Evolutionary conservation across 2,113 vertebrate species (phyloP).

Genomic region (Quiscalus mexicanus): DNA sequence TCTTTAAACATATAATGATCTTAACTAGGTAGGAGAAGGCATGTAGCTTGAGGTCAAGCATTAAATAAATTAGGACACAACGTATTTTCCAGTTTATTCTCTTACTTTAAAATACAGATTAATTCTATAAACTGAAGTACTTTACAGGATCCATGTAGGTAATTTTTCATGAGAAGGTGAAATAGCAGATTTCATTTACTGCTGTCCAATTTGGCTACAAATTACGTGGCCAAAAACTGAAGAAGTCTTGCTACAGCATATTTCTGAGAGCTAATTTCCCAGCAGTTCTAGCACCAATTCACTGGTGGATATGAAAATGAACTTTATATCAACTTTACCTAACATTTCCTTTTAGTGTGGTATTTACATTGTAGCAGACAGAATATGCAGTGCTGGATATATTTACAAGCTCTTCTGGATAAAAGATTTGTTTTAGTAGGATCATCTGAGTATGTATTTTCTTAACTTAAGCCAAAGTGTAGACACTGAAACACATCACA

Average conservation of each 20-base stretch:
- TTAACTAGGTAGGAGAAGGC: background rate
- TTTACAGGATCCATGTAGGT: background rate
- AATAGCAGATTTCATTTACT: background rate
- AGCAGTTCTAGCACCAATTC: background rate
- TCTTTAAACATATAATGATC: background rate
- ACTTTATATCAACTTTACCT: background rate
- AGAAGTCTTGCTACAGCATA: background rate
- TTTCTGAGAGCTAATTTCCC: background rate
- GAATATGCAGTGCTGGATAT: background rate
- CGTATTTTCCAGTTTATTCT: background rate
- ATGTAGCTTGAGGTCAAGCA: background rate
- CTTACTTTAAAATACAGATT: background rate
- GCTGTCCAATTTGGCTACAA: background rate
- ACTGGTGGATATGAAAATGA: background rate
- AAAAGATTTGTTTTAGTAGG: conserved; percentile 16
- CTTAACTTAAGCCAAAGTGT: background rate
- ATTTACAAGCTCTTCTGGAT: background rate
- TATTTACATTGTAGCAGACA: conserved; percentile 3
- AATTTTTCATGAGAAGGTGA: background rate
- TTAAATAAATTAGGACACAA: background rate
- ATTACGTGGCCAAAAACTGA: background rate
- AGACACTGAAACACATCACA: background rate
- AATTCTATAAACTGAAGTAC: background rate
- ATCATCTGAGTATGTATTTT: background rate
- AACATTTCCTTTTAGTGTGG: background rate